A percentile compares a stretch with the other conserved stretches of the same genome.
Evolutionary conservation across 2,113 vertebrate genomes (phyloP).

Genomic region (Eira barbara): DNA sequence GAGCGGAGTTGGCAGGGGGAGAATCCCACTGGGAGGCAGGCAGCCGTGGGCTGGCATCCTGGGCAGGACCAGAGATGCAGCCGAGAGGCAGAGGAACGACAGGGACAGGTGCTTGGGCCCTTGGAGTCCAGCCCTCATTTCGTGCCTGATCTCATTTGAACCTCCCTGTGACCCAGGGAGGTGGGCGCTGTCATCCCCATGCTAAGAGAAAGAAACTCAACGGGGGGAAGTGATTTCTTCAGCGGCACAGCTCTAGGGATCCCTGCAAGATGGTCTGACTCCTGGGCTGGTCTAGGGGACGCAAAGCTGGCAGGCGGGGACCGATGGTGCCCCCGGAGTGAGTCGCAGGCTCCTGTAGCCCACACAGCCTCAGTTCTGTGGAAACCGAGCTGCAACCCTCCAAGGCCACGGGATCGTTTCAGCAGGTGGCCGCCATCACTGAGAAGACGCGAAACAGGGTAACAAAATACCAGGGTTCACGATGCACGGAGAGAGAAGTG

Average conservation of each 20-base stretch:
- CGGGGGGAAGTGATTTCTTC: fast-evolving
- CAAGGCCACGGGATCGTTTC: fast-evolving
- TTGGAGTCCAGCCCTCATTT: background rate
- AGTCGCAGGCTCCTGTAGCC: background rate
- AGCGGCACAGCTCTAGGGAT: fast-evolving
- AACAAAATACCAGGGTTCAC: fast-evolving
- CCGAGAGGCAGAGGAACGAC: background rate
- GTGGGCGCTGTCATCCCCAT: background rate
- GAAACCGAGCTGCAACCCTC: fast-evolving
- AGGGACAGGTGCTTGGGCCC: background rate
- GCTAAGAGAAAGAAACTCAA: background rate
- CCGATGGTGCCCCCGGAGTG: fast-evolving
- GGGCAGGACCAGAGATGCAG: background rate
- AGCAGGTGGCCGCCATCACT: fast-evolving
- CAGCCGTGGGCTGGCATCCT: fast-evolving
- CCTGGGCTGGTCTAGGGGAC: background rate
- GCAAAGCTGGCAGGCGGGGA: background rate
- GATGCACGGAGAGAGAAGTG: fast-evolving
- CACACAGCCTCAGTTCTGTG: background rate
- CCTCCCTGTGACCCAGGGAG: background rate
- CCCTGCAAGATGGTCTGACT: background rate
- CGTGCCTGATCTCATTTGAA: background rate
- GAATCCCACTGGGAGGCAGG: background rate
- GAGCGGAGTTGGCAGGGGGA: fast-evolving
- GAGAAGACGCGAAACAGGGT: background rate